Conservation (phyloP, 2,113 vertebrate species). For the Corythoichthys intestinalis region DNA sequence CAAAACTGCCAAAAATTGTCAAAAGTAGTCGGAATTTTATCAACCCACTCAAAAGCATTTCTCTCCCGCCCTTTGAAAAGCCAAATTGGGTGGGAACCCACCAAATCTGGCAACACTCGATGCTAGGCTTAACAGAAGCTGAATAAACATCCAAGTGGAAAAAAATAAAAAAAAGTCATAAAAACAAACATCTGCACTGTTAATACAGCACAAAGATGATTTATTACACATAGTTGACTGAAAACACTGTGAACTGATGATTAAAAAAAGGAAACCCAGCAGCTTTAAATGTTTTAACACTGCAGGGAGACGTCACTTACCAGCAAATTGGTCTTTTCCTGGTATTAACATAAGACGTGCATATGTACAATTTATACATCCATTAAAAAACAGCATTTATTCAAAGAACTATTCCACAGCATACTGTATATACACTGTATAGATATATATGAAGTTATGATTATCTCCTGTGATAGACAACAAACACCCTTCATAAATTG, state of each 20-base stretch:
- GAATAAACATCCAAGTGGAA: neutral
- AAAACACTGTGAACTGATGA: conserved; percentile 9
- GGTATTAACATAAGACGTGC: conserved; percentile 39
- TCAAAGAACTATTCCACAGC: conserved; percentile 43
- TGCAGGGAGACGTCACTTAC: conserved; percentile 25
- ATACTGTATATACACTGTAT: conserved; percentile 35
- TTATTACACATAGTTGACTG: conserved; percentile 8
- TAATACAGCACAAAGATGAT: conserved; percentile 12
- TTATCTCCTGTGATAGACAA: conserved; percentile 38
- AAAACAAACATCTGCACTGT: neutral
- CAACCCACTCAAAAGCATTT: too few relatives aligned
- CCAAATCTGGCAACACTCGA: too few relatives aligned
- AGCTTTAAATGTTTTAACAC: conserved; percentile 37
- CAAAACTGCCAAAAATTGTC: too few relatives aligned
- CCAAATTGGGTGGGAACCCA: too few relatives aligned
- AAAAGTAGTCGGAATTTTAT: too few relatives aligned
- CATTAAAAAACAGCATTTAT: conserved; percentile 34
- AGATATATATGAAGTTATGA: conserved; percentile 5
- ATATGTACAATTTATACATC: conserved; percentile 69
- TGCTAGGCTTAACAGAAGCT: too few relatives aligned
- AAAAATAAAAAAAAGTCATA: neutral
- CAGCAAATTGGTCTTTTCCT: conserved; percentile 19
- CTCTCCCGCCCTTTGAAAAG: too few relatives aligned
- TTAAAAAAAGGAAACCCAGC: conserved; percentile 18
- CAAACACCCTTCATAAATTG: conserved; percentile 13